Percentiles rank a stretch among this genome's conserved stretches.
Evolutionary conservation across 2,888 invertebrate species (phyloP).

Genomic region (Thera britannica): DNA sequence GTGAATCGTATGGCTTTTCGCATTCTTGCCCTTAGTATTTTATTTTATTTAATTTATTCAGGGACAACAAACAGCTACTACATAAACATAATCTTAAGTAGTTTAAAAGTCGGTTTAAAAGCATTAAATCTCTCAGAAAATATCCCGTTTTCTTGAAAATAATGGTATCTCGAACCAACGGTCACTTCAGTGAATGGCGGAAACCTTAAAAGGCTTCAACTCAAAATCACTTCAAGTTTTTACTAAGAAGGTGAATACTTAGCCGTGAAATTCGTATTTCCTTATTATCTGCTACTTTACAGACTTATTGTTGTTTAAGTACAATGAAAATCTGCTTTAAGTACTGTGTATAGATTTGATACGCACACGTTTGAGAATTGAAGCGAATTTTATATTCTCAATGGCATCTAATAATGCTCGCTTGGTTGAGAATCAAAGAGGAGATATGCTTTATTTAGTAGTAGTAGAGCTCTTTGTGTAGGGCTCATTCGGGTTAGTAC

Average conservation of each 20-base stretch:
- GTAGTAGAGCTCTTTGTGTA: too few relatives aligned
- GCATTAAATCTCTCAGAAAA: too few relatives aligned
- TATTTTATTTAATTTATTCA: too few relatives aligned
- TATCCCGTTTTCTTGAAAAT: neutral
- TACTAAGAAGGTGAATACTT: conserved; percentile 27
- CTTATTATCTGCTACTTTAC: conserved; percentile 60
- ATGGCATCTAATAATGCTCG: conserved; percentile 19
- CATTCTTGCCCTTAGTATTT: too few relatives aligned
- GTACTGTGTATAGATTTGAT: conserved; percentile 54
- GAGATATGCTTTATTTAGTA: neutral
- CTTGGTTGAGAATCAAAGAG: conserved; percentile 15
- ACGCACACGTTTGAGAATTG: conserved; percentile 47
- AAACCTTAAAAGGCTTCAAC: conserved; percentile 64
- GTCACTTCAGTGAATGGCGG: conserved; percentile 54
- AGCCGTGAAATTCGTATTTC: conserved; percentile 64
- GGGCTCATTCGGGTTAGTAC: too few relatives aligned
- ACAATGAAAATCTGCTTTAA: conserved; percentile 43
- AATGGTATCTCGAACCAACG: conserved; percentile 46
- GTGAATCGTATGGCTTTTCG: too few relatives aligned
- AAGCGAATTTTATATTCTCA: conserved; percentile 30
- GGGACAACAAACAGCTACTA: too few relatives aligned
- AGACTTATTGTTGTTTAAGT: conserved; percentile 39
- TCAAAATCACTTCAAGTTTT: conserved; percentile 47
- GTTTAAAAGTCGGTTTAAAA: too few relatives aligned
- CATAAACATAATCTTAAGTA: too few relatives aligned